Conservation (phyloP, 2,797 vertebrate genomes). For the Manis crassicaudata region DNA sequence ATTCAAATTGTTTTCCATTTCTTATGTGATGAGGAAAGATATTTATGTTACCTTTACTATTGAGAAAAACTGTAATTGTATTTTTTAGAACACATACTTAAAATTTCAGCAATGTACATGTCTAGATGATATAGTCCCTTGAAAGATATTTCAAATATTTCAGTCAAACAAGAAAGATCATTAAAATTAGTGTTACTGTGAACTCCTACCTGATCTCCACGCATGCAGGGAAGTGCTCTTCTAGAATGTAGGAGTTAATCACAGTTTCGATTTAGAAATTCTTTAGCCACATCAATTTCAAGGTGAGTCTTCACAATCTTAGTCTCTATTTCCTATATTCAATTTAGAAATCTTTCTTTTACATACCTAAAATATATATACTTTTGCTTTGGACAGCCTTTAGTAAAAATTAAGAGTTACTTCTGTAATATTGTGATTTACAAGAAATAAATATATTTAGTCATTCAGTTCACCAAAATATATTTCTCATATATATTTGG, state of each 20-base stretch:
- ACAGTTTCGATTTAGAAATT: background rate
- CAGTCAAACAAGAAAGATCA: conserved; percentile 11
- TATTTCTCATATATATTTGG: background rate
- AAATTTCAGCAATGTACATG: background rate
- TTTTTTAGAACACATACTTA: conserved; percentile 8
- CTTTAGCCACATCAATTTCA: background rate
- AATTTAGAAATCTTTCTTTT: background rate
- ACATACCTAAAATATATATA: background rate
- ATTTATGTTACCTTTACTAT: background rate
- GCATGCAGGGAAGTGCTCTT: background rate
- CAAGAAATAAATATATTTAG: background rate
- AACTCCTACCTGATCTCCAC: background rate
- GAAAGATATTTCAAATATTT: conserved; percentile 31
- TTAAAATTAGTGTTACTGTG: conserved; percentile 43
- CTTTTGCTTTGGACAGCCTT: background rate
- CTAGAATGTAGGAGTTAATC: background rate
- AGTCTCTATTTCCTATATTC: background rate
- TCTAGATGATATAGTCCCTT: background rate
- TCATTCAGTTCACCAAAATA: background rate
- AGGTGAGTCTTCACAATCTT: background rate
- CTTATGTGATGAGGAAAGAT: background rate
- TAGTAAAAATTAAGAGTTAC: background rate
- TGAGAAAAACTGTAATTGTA: background rate
- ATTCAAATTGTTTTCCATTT: background rate
- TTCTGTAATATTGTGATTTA: background rate